Evolutionary conservation across 2,888 invertebrate species (phyloP), one percentile per base, ranked within the genome.

Genomic region (Abrostola tripartita): DNA sequence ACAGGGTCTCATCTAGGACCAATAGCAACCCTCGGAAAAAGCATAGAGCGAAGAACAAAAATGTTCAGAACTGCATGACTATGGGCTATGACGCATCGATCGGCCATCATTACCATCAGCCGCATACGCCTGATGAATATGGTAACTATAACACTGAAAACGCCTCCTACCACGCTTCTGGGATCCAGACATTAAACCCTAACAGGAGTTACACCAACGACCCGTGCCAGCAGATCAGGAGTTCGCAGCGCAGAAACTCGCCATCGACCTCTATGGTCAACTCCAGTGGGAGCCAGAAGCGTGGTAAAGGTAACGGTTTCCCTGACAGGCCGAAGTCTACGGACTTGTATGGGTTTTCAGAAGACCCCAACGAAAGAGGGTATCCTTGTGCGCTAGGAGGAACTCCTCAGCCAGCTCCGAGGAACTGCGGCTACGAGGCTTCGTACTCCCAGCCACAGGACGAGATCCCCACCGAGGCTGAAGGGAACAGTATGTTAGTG

Each of bases 401-500:
- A 10, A 84, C 91, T 0, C 95, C 95, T 65, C 90, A 95, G 70
- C 95, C 95, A 6, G 95, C 95, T 36, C 92, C 92, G 0, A 88
- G 94, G 81, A 92, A 90, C 72, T 94, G 92, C 65, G 84, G 92
- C 55, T 88, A 95, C 85, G 91, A 95, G 85, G 86, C 95, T 70
- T 87, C 96, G 85, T 92, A 96, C 93, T 81, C 92, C 86, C 92
- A 96, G 83, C 92, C 95, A 6, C 95, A 95, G 78, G 95, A 95
- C 81, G 95, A 95, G 81, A 89, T 93, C 6, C 86, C 90, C 0
- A 83, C 76, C 40, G 94, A 96, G 83, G 86, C 93, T 82, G 95
- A 95, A 73, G 95, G 95, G 53, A 95, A 95, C 64, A 96, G 98
- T 77, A 98, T 98, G 97, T 92, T 98, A 71, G 98, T 98, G n/a